Percentiles rank a stretch among this genome's conserved stretches.
Conservation (phyloP, 1,140 invertebrate species). For the Chelonus insularis region DNA sequence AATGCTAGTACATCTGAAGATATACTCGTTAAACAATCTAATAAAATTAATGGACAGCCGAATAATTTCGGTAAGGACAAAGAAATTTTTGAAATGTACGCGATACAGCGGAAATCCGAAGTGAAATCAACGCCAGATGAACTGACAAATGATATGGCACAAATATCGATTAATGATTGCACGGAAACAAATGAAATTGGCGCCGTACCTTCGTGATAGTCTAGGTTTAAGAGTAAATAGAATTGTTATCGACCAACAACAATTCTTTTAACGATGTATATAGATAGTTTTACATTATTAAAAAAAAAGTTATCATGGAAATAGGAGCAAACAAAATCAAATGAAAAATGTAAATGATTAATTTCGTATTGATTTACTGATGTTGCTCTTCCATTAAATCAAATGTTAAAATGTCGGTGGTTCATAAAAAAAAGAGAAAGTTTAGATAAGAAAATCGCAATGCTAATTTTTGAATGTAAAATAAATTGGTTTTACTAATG, state of each 20-base stretch:
- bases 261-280: not conserved
- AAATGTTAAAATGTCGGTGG: no score
- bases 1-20: not conserved
- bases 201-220: slow-evolving; percentile 51
- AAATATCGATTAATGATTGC: slow-evolving; percentile 51
- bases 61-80: slow-evolving; percentile 1
- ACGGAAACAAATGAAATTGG: slow-evolving; percentile 43
- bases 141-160: slow-evolving; percentile 41
- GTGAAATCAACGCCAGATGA: slow-evolving; percentile 35
- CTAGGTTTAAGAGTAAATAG: slow-evolving; percentile 7
- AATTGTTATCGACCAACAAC: not conserved
- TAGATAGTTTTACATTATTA: not conserved
- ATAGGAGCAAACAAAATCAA: not conserved
- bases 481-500: not conserved
- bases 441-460: not conserved
- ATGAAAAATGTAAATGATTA: no score
- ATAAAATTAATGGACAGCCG: slow-evolving; percentile 3
- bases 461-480: not conserved
- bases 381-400: no score
- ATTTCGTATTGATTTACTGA: no score
- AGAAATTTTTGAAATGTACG: slow-evolving; percentile 33
- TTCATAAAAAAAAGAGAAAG: no score
- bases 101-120: slow-evolving; percentile 46
- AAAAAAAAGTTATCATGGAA: not conserved
- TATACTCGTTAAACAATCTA: not conserved